Percentiles rank a stretch among this genome's conserved stretches.
These are phyloP conservation scores for Trachymyrmex septentrionalis DNA, from an alignment of 1,140 invertebrate species.

Conservation along the genomic window DNA sequence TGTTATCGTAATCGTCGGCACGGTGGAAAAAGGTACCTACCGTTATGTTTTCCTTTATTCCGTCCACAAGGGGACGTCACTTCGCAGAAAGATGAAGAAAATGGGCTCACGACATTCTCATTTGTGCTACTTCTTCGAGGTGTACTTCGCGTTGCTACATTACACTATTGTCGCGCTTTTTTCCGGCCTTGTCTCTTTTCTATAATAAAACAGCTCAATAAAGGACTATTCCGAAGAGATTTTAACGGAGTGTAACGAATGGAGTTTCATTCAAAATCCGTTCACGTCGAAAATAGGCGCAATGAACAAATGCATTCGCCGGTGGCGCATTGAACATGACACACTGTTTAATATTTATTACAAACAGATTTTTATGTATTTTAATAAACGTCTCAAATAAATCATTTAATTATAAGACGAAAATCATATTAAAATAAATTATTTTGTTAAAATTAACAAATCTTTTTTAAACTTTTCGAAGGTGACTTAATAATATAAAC, in stretches of 20 bases:
- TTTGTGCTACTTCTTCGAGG: constrained; percentile 35
- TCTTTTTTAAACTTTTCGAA: too few species aligned
- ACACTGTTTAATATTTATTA: not conserved
- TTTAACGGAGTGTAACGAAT: constrained; percentile 4
- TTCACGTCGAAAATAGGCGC: constrained; percentile 32
- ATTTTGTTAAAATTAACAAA: not conserved
- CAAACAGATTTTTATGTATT: not conserved
- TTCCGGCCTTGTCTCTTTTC: constrained; percentile 27
- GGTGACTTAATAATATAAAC: too few species aligned
- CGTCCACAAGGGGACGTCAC: constrained; percentile 52
- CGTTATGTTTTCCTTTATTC: constrained; percentile 72
- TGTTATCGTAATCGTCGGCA: constrained; percentile 68
- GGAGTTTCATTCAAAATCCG: constrained; percentile 13
- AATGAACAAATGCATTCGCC: not conserved
- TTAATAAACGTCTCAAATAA: not conserved
- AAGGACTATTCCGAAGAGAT: constrained; percentile 62
- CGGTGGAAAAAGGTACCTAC: constrained; percentile 35
- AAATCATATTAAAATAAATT: not conserved
- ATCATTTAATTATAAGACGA: not conserved
- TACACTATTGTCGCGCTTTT: not conserved
- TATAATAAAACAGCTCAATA: constrained; percentile 29
- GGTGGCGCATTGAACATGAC: constrained; percentile 7
- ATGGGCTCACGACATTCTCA: constrained; percentile 41
- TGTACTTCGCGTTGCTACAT: constrained; percentile 47
- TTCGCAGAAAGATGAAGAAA: constrained; percentile 63